phyloP scores from a whole-genome alignment of 2,113 vertebrate genomes.

The Euleptes europaea region DNA sequence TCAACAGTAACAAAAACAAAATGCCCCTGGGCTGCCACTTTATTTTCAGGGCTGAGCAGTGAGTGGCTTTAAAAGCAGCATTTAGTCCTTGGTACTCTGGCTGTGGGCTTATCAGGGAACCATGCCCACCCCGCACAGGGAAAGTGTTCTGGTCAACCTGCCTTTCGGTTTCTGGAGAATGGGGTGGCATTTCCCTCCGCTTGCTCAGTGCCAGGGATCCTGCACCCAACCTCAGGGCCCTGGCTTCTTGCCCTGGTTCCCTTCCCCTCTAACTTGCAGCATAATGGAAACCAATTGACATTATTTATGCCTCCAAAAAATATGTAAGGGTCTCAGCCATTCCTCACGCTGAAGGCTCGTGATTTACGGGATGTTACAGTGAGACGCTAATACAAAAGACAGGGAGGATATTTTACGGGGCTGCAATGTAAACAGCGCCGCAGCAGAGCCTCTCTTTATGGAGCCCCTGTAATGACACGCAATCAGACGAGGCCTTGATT shows the following conservation, averaged over 20 bases:
- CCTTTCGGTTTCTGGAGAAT: not conserved
- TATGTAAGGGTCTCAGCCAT: slow-evolving; percentile 60
- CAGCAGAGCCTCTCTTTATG: slow-evolving; percentile 88
- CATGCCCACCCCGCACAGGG: too few species aligned
- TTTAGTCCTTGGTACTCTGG: not conserved
- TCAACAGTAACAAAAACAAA: too few species aligned
- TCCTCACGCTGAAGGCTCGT: slow-evolving; percentile 55
- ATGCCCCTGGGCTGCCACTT: too few species aligned
- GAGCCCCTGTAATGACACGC: slow-evolving; percentile 85
- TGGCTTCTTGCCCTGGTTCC: not conserved
- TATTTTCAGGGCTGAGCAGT: not conserved
- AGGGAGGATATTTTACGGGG: slow-evolving; percentile 81
- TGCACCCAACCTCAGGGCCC: not conserved
- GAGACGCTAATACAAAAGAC: slow-evolving; percentile 78
- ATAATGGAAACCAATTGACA: slow-evolving; percentile 37
- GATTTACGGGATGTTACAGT: slow-evolving; percentile 75
- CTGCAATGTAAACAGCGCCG: slow-evolving; percentile 87
- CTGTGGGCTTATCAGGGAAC: too few species aligned
- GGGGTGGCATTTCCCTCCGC: not conserved
- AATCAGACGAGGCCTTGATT: slow-evolving; percentile 88
- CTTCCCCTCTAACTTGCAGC: not conserved
- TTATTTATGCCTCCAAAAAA: slow-evolving; percentile 51
- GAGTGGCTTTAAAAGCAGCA: not conserved
- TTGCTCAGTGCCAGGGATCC: not conserved
- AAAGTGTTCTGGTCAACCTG: not conserved